Evolutionary conservation across 2,888 invertebrate species (phyloP), one percentile per base, ranked within the genome.

Genomic region (Eupithecia dodoneata): DNA sequence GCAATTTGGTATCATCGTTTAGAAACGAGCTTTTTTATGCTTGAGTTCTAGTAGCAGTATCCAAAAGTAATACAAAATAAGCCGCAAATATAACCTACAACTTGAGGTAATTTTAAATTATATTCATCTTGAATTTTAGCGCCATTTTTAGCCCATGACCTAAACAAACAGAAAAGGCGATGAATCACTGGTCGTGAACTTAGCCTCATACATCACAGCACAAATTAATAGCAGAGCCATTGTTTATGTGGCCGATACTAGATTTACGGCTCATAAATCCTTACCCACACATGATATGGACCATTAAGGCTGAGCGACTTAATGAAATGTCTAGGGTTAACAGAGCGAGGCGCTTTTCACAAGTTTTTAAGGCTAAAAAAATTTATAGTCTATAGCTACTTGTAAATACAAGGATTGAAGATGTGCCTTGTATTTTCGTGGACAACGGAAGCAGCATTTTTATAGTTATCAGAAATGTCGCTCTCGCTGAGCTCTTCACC

Each of bases 261-360:
- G 80, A 85, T 88, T 87, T 86, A 89, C 85, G 84, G 84, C 79
- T 70, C 80, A 85, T 87, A 88, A 88, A 88, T 85, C 83, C 80
- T 83, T 85, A 83, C 87, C 87, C 86, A 88, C 85, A 81, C 83
- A 76, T 73, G 72, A 70, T 70, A 47, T 45, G 70, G 70, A 63
- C 70, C 70, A 70, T 70, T 70, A 70, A 70, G 18, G 47, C 67
- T 18, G 45, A n/a, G 67, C 44, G 45, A 44, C n/a, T 69, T 45
- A 45, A 69, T 69, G 44, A 69, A 69, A 69, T 45, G 45, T 69
- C 44, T 69, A 69, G 42, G 15, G 15, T 44, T 69, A 69, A 69
- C 44, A 44, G 67, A 76, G 69, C 70, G 18, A 59, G 41, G 7
- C 9, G 49, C 2, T 4, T 63, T 63, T 63, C 63, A 63, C 63